Percentiles rank a stretch among this genome's conserved stretches.
These are phyloP conservation scores for Bryconaethiops microstoma DNA, from an alignment of 2,797 vertebrate genomes.

Conservation along the genomic window DNA sequence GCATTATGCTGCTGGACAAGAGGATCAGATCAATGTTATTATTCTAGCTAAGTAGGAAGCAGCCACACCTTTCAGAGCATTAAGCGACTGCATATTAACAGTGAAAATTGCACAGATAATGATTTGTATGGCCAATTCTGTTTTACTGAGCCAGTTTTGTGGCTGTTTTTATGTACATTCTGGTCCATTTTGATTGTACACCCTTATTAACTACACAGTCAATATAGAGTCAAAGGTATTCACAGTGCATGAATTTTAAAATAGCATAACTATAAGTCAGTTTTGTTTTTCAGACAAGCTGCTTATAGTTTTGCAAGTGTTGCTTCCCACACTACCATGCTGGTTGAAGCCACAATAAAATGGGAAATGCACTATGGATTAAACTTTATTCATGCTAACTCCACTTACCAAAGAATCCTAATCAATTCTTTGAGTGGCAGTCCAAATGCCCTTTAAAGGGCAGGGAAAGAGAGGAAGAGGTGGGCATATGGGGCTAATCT, in stretches of 20 bases:
- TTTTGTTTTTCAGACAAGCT: background rate
- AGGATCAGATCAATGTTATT: background rate
- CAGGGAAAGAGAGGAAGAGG: slow-evolving; percentile 29
- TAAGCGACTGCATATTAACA: background rate
- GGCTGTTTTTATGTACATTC: no score
- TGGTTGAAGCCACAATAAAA: background rate
- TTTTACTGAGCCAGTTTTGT: background rate
- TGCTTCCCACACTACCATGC: slow-evolving; percentile 26
- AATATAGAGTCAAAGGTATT: background rate
- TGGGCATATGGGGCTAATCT: slow-evolving; percentile 35
- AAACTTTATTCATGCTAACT: slow-evolving; percentile 39
- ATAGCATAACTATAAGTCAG: background rate
- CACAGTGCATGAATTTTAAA: background rate
- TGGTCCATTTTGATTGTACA: background rate
- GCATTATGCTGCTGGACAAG: background rate
- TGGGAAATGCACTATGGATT: background rate
- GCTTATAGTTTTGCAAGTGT: background rate
- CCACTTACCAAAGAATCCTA: slow-evolving; percentile 55
- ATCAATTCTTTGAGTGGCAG: slow-evolving; percentile 51
- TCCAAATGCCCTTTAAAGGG: slow-evolving; percentile 37
- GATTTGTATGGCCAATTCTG: background rate
- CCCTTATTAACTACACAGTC: background rate
- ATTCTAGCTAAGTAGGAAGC: slow-evolving; percentile 9
- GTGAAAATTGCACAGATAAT: background rate
- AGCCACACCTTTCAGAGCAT: background rate